Evolutionary conservation across 2,888 invertebrate species (phyloP).

Genomic region (Hypomecis atomaria): DNA sequence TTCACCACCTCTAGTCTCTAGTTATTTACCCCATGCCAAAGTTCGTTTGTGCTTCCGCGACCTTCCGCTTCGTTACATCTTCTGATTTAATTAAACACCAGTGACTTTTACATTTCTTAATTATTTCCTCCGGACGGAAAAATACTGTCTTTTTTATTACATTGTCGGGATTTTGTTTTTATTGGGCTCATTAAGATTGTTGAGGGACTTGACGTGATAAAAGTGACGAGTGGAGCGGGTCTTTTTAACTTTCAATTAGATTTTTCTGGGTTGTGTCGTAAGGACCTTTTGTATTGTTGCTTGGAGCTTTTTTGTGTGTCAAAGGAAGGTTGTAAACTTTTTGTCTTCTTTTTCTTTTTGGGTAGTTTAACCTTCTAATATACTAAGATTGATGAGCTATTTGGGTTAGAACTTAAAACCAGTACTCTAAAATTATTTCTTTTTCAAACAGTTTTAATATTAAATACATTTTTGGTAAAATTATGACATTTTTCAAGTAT

Average conservation of each 20-base stretch:
- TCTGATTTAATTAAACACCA: constrained; percentile 74
- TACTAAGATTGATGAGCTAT: too few species aligned
- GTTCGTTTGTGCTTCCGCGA: constrained; percentile 54
- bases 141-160: constrained; percentile 42
- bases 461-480: too few species aligned
- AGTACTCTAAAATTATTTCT: too few species aligned
- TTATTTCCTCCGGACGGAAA: constrained; percentile 70
- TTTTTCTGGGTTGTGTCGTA: constrained; percentile 1
- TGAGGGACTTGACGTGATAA: constrained; percentile 29
- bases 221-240: constrained; percentile 13
- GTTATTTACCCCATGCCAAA: neutral
- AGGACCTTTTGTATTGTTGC: neutral
- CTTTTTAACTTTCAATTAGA: constrained; percentile 19
- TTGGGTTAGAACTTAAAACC: too few species aligned
- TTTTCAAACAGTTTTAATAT: neutral
- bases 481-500: too few species aligned
- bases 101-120: constrained; percentile 67
- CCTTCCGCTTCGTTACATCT: constrained; percentile 69
- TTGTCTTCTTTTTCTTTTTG: neutral
- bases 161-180: constrained; percentile 38
- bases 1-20: too few species aligned
- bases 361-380: neutral
- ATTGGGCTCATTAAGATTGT: constrained; percentile 32
- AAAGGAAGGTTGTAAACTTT: neutral
- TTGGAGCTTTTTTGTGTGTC: neutral